Percentiles rank a stretch among this genome's conserved stretches.
These are phyloP conservation scores for Gymnopithys bicolor DNA, from an alignment of 2,797 vertebrate species.

Conservation along the genomic window DNA sequence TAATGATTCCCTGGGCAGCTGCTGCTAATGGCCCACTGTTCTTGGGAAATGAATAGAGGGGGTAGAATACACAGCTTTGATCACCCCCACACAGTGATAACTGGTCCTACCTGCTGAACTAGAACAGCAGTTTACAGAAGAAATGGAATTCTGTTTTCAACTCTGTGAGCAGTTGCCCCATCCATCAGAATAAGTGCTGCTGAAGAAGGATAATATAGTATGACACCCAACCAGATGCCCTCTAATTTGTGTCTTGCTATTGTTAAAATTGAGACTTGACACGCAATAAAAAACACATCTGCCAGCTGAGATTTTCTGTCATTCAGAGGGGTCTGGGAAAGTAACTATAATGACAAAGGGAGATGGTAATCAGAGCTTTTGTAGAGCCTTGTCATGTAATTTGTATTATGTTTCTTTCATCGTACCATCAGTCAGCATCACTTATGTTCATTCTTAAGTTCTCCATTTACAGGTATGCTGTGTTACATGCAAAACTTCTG, in stretches of 20 bases:
- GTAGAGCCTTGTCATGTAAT: not conserved
- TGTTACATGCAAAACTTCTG: not conserved
- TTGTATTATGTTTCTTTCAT: not conserved
- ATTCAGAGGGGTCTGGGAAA: not conserved
- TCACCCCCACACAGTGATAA: no score
- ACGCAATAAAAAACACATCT: not conserved
- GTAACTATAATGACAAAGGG: not conserved
- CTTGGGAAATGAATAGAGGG: no score
- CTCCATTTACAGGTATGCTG: fast-evolving
- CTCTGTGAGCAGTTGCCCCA: not conserved
- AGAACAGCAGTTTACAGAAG: not conserved
- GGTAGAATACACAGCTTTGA: no score
- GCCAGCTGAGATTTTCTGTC: not conserved
- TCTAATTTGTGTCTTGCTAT: not conserved
- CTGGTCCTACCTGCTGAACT: no score
- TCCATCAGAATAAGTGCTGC: not conserved
- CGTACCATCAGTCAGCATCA: fast-evolving
- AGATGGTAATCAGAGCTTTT: not conserved
- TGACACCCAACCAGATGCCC: not conserved
- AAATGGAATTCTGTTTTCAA: not conserved
- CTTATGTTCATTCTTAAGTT: not conserved
- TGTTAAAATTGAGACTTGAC: not conserved
- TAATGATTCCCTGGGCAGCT: no score
- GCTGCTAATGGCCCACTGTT: no score
- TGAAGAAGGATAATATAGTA: not conserved